Conservation (phyloP, 1,140 invertebrate genomes). For the Penaeus japonicus region DNA sequence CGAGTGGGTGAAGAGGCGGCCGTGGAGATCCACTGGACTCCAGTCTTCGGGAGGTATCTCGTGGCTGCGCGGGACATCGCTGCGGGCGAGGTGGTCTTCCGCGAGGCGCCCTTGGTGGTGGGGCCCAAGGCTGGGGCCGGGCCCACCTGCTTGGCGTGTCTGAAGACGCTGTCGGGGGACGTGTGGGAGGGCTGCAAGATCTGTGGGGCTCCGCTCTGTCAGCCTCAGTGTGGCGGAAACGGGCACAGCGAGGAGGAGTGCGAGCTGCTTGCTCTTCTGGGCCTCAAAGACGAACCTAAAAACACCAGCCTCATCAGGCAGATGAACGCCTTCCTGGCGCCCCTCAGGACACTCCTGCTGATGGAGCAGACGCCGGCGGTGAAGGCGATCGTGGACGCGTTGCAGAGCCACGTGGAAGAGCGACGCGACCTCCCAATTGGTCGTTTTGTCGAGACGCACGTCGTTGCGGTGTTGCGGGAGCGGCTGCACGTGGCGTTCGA, state of each 20-base stretch:
- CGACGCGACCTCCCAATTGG: constrained; percentile 40
- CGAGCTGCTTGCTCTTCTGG: not conserved
- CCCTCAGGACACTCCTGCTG: constrained; percentile 28
- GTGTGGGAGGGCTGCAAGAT: constrained; percentile 67
- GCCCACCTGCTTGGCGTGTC: constrained; percentile 30
- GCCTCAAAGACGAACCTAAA: not conserved
- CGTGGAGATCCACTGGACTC: not conserved
- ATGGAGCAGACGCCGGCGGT: not conserved
- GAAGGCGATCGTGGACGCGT: constrained; percentile 9
- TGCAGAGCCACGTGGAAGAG: constrained; percentile 47
- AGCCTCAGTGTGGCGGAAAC: not conserved
- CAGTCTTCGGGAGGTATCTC: not conserved
- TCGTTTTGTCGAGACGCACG: constrained; percentile 42
- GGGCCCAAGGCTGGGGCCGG: constrained; percentile 23
- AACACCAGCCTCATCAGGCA: not conserved
- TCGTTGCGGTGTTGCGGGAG: constrained; percentile 28
- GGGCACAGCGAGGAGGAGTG: not conserved
- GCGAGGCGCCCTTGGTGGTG: constrained; percentile 22
- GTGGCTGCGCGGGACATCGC: constrained; percentile 2
- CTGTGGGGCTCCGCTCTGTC: constrained; percentile 80
- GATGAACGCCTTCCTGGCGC: constrained; percentile 16
- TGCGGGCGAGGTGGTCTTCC: constrained; percentile 24
- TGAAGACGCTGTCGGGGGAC: not conserved
- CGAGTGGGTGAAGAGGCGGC: not conserved
- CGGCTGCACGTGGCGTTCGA: not conserved